These are phyloP conservation scores for Phaetusa simplex DNA, from an alignment of 2,113 vertebrate species.

Conservation along the genomic window DNA sequence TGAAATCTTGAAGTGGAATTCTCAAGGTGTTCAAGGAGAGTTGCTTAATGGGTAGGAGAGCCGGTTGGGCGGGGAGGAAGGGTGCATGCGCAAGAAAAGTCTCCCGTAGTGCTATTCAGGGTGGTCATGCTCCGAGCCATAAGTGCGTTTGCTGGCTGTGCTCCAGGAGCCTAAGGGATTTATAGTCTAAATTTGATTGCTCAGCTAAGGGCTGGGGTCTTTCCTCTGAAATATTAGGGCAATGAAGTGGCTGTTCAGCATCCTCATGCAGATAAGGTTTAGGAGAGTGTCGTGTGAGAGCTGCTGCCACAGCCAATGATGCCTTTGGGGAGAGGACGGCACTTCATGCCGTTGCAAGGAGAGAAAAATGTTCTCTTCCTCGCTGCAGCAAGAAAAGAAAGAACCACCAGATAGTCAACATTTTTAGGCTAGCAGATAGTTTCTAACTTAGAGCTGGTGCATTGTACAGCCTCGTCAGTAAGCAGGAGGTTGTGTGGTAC, in stretches of 20 bases:
- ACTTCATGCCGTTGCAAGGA: neutral
- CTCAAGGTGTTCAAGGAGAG: neutral
- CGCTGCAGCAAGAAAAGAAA: neutral
- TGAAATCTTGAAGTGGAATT: neutral
- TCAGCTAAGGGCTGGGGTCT: neutral
- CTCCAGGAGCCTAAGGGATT: neutral
- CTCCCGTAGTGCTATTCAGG: neutral
- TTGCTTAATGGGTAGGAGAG: neutral
- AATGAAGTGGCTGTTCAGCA: neutral
- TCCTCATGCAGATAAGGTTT: neutral
- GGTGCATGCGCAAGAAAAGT: neutral
- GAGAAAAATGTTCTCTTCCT: neutral
- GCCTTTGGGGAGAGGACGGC: neutral
- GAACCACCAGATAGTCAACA: neutral
- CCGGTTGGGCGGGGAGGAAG: neutral
- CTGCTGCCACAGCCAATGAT: neutral
- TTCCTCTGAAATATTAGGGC: neutral
- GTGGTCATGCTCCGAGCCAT: neutral
- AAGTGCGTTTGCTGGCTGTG: neutral
- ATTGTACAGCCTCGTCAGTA: neutral
- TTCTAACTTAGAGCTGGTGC: neutral
- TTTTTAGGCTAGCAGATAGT: neutral
- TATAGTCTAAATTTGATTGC: neutral
- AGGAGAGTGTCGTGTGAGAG: neutral
- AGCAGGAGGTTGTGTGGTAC: neutral